Evolutionary conservation across 2,113 vertebrate genomes (phyloP), one percentile per base, ranked within the genome.

Genomic region (Lontra canadensis): DNA sequence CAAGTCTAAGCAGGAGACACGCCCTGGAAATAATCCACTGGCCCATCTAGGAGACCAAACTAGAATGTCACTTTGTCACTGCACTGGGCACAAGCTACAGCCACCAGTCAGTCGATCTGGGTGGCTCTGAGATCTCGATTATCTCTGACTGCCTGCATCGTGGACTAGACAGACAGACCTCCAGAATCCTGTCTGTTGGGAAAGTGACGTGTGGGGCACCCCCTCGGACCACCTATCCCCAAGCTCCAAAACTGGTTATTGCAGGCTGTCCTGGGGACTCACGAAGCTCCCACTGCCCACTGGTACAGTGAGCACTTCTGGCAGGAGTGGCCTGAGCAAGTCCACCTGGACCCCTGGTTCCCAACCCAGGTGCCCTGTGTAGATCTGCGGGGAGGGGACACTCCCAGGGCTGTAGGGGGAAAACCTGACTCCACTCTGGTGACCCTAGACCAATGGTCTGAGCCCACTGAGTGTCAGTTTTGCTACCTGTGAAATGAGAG

Each of bases 151-250:
- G 36, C 10, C 76, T 49, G 25, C 44, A 36, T 10, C 55, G n/a
- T 0, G 0, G 42, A 39, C 36, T 12, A n/a, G 9, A 52, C 21
- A 59, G 42, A 26, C 1, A 1, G 63, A 3, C 29, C 29, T 1
- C 18, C 13, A 10, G 36, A 63, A 59, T 49, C 36, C 61, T 1
- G 14, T 23, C 11, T 69, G 12, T 18, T 39, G 1, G 0, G 55
- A 31, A 1, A 57, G 49, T 2, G 25, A 9, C 0, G 6, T 15
- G 2, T 39, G 23, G 25, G 10, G 12, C 0, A 7, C 6, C 81
- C 52, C 78, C 44, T 17, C 0, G 0, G 10, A 21, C 36, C 2
- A 0, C 9, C 8, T 1, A 0, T 11, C 36, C 42, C 71, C 15
- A 3, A 8, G 49, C 63, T 55, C 57, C 69, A 83, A 71, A 12